Evolutionary conservation across 2,797 vertebrate genomes (phyloP).

Genomic region (Aulostomus chinensis): DNA sequence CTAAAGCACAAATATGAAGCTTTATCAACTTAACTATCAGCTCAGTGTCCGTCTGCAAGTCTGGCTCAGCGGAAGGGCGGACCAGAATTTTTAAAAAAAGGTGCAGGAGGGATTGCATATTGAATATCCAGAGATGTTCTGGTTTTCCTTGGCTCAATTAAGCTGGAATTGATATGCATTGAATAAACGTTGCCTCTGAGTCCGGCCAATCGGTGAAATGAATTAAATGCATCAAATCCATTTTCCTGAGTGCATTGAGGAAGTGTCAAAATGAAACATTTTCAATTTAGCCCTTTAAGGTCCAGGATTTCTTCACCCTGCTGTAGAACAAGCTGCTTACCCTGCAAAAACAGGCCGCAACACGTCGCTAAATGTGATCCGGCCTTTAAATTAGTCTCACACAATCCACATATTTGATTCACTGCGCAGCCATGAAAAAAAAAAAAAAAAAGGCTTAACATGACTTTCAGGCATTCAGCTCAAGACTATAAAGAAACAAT

Average conservation of each 20-base stretch:
- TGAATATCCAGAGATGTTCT: conserved; percentile 42
- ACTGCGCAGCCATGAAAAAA: conserved; percentile 43
- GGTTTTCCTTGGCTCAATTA: conserved; percentile 32
- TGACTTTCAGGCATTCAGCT: conserved; percentile 58
- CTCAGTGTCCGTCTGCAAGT: conserved; percentile 57
- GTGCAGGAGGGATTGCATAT: conserved; percentile 38
- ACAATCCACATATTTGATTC: conserved; percentile 70
- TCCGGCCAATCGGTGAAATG: conserved; percentile 58
- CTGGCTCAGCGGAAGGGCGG: conserved; percentile 52
- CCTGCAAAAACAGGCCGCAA: conserved; percentile 63
- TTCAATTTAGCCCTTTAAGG: conserved; percentile 55
- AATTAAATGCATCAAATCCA: conserved; percentile 62
- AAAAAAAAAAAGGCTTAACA: conserved; percentile 38
- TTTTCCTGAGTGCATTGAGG: conserved; percentile 62
- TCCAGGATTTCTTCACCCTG: conserved; percentile 48
- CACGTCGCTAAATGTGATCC: conserved; percentile 43
- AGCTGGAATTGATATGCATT: conserved; percentile 46
- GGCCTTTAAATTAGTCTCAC: conserved; percentile 65
- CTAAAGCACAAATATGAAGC: conserved; percentile 33
- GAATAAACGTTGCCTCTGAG: conserved; percentile 55
- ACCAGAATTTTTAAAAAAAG: conserved; percentile 61
- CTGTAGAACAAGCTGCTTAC: conserved; percentile 68
- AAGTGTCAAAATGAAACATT: conserved; percentile 72
- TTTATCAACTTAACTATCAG: conserved; percentile 66
- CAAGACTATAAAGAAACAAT: conserved; percentile 68